Evolutionary conservation across 2,113 vertebrate genomes (phyloP), one percentile per base, ranked within the genome.

Genomic region (Scatophagus argus): DNA sequence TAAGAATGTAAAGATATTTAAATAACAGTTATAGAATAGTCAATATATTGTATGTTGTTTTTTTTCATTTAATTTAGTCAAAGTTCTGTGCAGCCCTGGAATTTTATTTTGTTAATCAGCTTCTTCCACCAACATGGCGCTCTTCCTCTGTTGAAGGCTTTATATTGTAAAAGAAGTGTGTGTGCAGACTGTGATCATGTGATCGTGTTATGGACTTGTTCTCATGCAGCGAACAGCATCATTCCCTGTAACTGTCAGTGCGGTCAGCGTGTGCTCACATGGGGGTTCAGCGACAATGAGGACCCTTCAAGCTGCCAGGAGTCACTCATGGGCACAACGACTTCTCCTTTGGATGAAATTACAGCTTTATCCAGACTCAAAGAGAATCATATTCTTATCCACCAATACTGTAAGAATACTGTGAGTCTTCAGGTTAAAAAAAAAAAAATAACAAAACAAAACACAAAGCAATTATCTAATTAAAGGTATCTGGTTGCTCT

Each of bases 401-500:
- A 52, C 23, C 36, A 29, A 2, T 25, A 56, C 77, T 84, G 83
- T 77, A 79, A 77, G 46, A 71, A 63, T 17, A 64, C 61, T 65
- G 47, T 31, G 65, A 41, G 82, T 77, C 76, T 80, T 81, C 63
- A 54, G 79, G 77, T 78, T n/a, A 6, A 61, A 68, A 80, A 54
- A 73, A 60, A 31, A 59, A 74, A 85, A 78, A 68, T 70, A 60
- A 74, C n/a, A n/a, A n/a, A n/a, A n/a, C n/a, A 61, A 25, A 54
- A 74, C 82, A 77, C 71, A 81, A 77, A 61, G 76, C 70, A 75
- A 86, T 88, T 90, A 86, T 87, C 43, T 88, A 47, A 92, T 93
- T 91, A 94, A 92, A 91, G 73, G 85, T 88, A 89, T 94, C 92
- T 85, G 80, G 92, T 94, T 94, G 81, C 93, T 71, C 29, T 46